Conservation (phyloP, 1,140 invertebrate genomes). For the Drosophila micromelanica region DNA sequence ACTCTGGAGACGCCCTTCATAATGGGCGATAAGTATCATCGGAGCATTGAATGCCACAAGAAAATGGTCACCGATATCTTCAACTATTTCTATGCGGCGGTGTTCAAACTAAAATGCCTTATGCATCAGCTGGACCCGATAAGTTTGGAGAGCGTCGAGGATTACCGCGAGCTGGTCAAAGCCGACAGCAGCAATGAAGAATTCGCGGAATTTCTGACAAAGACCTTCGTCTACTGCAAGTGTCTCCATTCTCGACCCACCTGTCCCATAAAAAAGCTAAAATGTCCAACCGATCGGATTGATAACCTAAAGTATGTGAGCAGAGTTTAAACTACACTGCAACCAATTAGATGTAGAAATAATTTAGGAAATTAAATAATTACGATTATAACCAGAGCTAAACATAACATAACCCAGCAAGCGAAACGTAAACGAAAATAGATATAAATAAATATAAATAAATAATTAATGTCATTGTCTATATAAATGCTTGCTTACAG, state of each 20-base stretch:
- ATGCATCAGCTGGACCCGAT: slow-evolving; percentile 71
- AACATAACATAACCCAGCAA: too few species aligned
- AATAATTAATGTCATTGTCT: slow-evolving; percentile 19
- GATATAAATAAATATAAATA: background rate
- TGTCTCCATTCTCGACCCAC: slow-evolving; percentile 41
- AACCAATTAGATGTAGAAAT: too few species aligned
- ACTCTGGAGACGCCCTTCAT: slow-evolving; percentile 57
- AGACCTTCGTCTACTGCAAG: slow-evolving; percentile 57
- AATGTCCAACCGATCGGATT: slow-evolving; percentile 48
- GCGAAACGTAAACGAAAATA: too few species aligned
- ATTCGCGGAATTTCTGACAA: slow-evolving; percentile 49
- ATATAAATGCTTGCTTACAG: slow-evolving; percentile 20
- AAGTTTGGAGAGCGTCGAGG: slow-evolving; percentile 60
- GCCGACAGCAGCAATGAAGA: slow-evolving; percentile 43
- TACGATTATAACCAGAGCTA: too few species aligned
- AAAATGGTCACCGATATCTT: slow-evolving; percentile 65
- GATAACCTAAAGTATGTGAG: slow-evolving; percentile 52
- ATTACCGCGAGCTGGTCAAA: slow-evolving; percentile 58
- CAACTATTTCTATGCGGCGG: slow-evolving; percentile 54
- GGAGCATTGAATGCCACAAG: slow-evolving; percentile 52
- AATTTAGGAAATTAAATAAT: too few species aligned
- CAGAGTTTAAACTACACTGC: slow-evolving; percentile 19
- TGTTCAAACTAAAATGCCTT: slow-evolving; percentile 60
- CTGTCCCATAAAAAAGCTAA: slow-evolving; percentile 57
- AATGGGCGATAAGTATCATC: slow-evolving; percentile 56